Conservation (phyloP, 2,888 invertebrate genomes). For the Pediacus dermestoides region DNA sequence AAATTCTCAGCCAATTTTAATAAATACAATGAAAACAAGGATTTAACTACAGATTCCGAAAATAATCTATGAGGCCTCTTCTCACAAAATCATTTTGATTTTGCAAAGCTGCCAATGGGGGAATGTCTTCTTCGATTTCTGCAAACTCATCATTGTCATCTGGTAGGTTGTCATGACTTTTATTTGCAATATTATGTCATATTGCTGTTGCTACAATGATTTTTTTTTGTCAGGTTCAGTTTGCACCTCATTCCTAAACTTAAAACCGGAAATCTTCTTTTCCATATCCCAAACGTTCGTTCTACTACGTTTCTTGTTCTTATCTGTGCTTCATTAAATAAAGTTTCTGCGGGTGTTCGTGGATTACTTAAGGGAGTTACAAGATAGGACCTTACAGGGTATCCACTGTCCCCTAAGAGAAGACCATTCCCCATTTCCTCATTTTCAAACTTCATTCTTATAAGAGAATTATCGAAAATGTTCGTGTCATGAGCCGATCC, state of each 20-base stretch:
- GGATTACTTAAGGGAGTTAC: constrained; percentile 9
- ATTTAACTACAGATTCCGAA: constrained; percentile 1
- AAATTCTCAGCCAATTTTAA: no score
- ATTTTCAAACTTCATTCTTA: constrained; percentile 4
- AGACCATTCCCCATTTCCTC: constrained; percentile 8
- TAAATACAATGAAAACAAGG: no score
- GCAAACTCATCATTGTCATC: neutral
- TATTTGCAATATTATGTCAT: constrained; percentile 1
- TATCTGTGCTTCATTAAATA: constrained; percentile 12
- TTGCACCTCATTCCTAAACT: constrained; percentile 6
- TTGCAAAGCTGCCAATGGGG: neutral
- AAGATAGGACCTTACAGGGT: constrained; percentile 10
- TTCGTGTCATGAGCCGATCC: constrained; percentile 3
- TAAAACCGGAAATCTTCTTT: constrained; percentile 8
- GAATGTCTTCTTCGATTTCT: constrained; percentile 1
- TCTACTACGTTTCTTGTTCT: constrained; percentile 9
- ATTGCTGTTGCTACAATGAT: constrained; percentile 1
- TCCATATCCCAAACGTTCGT: constrained; percentile 11
- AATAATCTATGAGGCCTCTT: constrained; percentile 3
- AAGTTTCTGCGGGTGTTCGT: constrained; percentile 3
- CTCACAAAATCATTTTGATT: constrained; percentile 1
- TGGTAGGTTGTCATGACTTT: constrained; percentile 3
- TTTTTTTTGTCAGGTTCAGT: constrained; percentile 1
- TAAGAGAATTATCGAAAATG: constrained; percentile 2
- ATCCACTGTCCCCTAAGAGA: constrained; percentile 10